Base-by-base conservation (phyloP, 2,888 invertebrate genomes). In the Agriopis leucophaearia region DNA sequence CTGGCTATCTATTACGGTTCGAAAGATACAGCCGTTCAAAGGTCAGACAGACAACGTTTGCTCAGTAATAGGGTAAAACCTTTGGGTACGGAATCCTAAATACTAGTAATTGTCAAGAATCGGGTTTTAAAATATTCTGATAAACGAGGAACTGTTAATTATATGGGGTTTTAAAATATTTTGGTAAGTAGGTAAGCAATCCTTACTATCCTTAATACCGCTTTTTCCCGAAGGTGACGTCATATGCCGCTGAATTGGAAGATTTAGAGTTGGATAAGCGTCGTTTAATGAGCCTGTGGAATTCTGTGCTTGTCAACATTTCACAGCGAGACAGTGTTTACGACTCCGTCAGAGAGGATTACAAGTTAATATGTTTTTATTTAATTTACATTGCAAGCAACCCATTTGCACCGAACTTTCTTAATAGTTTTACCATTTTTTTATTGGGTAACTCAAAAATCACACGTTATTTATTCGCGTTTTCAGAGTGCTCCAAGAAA, bases 161-260 rank as follows among this genome's bases (percentile, higher is more conserved):
- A n/a, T n/a, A n/a, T n/a, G n/a, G n/a, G n/a, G 27, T 1, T 27
- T 27, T 27, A 27, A 27, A 27, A 27, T 27, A 27, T 27, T 3
- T 27, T 27, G 27, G 27, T 27, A 27, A 27, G 27, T 4, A 27
- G 0, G 3, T 27, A 27, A 27, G 27, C 27, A 27, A 27, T 27
- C 27, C 27, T 27, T 27, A 2, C 3, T 27, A 27, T 27, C 27
- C 27, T 13, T 6, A 45, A 7, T 7, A 45, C 45, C 0, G 4
- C 8, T 27, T 51, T 12, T 8, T 40, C 45, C 44, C 55, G 0
- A 42, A 96, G 83, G 95, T 96, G 38, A 95, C 96, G 0, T 94
- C 96, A 70, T 96, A 96, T n/a, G 96, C 96, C 69, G 95, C 96
- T 0, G 97, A 97, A 80, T 88, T 97, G 27, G 96, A 97, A 81